Base-by-base conservation (phyloP, 2,797 vertebrate species). In the Bucorvus abyssinicus region DNA sequence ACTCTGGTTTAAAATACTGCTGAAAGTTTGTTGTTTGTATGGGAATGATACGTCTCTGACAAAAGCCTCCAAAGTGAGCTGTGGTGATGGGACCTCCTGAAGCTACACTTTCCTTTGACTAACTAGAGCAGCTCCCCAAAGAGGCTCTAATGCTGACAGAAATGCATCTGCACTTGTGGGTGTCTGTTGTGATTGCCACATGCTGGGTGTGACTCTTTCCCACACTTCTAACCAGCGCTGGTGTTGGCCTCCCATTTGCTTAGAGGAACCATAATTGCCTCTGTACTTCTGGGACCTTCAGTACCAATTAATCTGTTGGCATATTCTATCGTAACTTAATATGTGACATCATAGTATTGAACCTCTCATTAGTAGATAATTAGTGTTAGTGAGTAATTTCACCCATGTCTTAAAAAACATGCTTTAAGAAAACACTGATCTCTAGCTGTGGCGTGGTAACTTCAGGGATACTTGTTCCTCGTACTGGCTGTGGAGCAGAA, bases 181-280 rank as follows among this genome's bases (percentile, higher is more conserved):
- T 38, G 50, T 44, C 63, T 75, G 4, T 24, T 32, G 78, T 63
- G 42, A 34, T 63, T 1, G 0, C 76, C 55, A 10, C 0, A 0
- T 40, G 34, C 21, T 36, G 55, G 23, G 0, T 9, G 29, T 42
- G 27, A 27, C 18, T 63, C 30, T 70, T 77, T 38, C 34, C 50
- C 42, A 14, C 11, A 1, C 27, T 69, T 79, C 6, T 20, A 74
- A 2, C 27, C 27, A 20, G 30, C 1, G 0, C 9, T 65, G 32
- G n/a, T 90, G 8, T 74, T 68, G 49, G 29, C 27, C 30, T 87
- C 34, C 30, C 5, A 2, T 71, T 85, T 83, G 32, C 34, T 65
- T 75, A 68, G 8, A 23, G 50, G 56, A 83, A 4, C 34, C 2
- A 0, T 52, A 59, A 40, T 45, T 81, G 38, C 40, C 36, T 30